Conservation (phyloP, 1,140 invertebrate genomes). For the Gyrodactylus bullatarudis region DNA sequence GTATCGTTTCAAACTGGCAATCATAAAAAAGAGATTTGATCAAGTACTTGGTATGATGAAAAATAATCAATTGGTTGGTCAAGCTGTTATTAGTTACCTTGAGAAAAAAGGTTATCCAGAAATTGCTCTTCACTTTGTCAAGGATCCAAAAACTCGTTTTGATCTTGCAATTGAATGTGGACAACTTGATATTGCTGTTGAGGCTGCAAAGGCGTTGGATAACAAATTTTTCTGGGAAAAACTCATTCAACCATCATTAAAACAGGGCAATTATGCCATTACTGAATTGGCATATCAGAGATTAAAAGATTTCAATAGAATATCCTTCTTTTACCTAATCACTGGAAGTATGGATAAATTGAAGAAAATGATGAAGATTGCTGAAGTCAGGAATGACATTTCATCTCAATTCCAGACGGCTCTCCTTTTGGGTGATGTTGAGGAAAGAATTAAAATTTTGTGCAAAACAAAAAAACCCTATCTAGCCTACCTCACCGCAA, state of each 20-base stretch:
- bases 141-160: slow-evolving; percentile 87
- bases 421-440: slow-evolving; percentile 53
- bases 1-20: slow-evolving; percentile 79
- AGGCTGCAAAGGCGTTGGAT: slow-evolving; percentile 67
- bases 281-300: slow-evolving; percentile 98
- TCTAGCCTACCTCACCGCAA: slow-evolving; percentile 59
- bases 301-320: slow-evolving; percentile 93
- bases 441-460: slow-evolving; percentile 46
- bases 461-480: slow-evolving; percentile 26
- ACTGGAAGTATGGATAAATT: slow-evolving; percentile 92
- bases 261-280: slow-evolving; percentile 68
- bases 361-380: slow-evolving; percentile 89
- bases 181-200: slow-evolving; percentile 63
- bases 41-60: slow-evolving; percentile 81
- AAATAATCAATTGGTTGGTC: slow-evolving; percentile 72
- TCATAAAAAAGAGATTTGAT: slow-evolving; percentile 83
- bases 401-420: slow-evolving; percentile 85
- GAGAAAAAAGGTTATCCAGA: slow-evolving; percentile 99
- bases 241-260: slow-evolving; percentile 59
- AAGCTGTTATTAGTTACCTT: slow-evolving; percentile 89
- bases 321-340: slow-evolving; percentile 84
- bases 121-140: slow-evolving; percentile 95
- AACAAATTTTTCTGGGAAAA: slow-evolving; percentile 78
- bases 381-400: slow-evolving; percentile 30
- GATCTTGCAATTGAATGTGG: slow-evolving; percentile 80